Evolutionary conservation across 1,140 invertebrate species (phyloP).

Genomic region (Drosophila ficusphila): DNA sequence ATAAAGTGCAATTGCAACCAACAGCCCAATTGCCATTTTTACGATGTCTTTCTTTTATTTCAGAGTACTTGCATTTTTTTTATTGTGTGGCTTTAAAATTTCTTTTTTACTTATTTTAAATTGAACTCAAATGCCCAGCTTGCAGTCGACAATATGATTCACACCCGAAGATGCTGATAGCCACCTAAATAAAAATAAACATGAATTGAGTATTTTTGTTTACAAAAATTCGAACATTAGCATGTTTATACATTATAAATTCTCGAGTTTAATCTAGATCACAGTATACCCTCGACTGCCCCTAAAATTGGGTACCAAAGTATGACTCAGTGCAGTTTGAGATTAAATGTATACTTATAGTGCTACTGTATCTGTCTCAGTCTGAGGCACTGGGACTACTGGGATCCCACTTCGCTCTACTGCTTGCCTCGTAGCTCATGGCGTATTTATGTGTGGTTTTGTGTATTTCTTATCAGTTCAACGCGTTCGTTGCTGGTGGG

Average conservation of each 20-base stretch:
- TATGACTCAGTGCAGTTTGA: not conserved
- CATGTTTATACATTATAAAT: not conserved
- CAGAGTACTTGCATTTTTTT: too few relatives aligned
- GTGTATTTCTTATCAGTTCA: conserved; percentile 44
- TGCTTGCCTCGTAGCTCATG: not conserved
- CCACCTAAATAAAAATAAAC: too few relatives aligned
- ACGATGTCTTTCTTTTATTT: too few relatives aligned
- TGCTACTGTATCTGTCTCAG: not conserved
- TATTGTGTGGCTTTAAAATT: too few relatives aligned
- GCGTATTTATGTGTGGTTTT: conserved; percentile 4
- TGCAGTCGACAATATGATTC: too few relatives aligned
- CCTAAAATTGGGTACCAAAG: not conserved
- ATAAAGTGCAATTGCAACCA: not conserved
- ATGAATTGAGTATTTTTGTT: too few relatives aligned
- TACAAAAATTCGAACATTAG: too few relatives aligned
- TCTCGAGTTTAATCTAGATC: not conserved
- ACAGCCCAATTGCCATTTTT: too few relatives aligned
- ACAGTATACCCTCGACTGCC: not conserved
- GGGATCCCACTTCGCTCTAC: not conserved
- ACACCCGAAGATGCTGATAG: too few relatives aligned
- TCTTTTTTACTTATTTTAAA: too few relatives aligned
- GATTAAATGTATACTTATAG: not conserved
- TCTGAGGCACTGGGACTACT: not conserved
- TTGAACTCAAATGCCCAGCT: too few relatives aligned
- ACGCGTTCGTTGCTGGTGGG: not conserved